Evolutionary conservation across 2,113 vertebrate species (phyloP).

Genomic region (Andinoacara biseriatus): DNA sequence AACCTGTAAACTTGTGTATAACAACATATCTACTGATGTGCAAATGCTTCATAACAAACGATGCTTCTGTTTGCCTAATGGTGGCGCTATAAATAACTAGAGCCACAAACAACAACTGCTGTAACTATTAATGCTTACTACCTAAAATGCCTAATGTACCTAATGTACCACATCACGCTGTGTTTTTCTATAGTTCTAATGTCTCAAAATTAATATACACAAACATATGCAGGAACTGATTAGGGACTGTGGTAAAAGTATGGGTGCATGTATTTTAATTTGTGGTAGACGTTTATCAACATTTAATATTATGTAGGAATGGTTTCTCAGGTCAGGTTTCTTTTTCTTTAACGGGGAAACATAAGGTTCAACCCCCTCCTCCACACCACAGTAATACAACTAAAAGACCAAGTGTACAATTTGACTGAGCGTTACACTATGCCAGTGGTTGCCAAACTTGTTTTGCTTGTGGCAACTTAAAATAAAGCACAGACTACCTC

Average conservation of each 20-base stretch:
- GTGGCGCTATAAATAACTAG: slow-evolving; percentile 35
- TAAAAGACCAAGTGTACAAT: neutral
- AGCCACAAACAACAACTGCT: neutral
- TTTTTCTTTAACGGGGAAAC: neutral
- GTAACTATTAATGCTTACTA: neutral
- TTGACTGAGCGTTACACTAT: neutral
- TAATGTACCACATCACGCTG: neutral
- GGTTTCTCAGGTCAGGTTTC: neutral
- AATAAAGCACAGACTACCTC: neutral
- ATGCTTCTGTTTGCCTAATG: slow-evolving; percentile 30
- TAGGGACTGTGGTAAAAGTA: neutral
- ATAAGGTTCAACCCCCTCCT: neutral
- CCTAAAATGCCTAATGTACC: neutral
- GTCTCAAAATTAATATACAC: neutral
- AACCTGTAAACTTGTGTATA: slow-evolving; percentile 12
- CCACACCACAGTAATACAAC: neutral
- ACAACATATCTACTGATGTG: slow-evolving; percentile 48
- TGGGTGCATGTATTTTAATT: neutral
- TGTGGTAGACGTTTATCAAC: neutral
- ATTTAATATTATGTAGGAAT: no score
- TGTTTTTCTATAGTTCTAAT: neutral
- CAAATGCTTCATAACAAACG: slow-evolving; percentile 37
- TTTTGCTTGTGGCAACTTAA: neutral
- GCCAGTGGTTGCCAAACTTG: neutral
- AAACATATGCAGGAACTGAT: neutral